A percentile compares a stretch with the other conserved stretches of the same genome.
These are phyloP conservation scores for Geococcyx californianus DNA, from an alignment of 2,113 vertebrate species.

Conservation along the genomic window DNA sequence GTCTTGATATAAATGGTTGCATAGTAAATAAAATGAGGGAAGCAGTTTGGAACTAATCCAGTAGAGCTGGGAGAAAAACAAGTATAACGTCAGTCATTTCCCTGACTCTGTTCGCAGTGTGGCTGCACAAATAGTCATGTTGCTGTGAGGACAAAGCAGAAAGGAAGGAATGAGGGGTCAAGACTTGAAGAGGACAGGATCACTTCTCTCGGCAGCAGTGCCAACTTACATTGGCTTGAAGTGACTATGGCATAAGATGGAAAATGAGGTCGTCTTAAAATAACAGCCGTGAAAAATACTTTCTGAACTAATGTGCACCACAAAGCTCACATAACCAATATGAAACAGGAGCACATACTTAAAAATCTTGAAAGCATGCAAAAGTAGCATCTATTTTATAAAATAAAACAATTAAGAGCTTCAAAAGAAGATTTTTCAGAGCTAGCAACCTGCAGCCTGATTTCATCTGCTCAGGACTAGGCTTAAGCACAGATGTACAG, in stretches of 20 bases:
- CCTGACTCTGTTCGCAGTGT: rapidly evolving
- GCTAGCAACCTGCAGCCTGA: background rate
- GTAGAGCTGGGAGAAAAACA: background rate
- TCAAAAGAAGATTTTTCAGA: background rate
- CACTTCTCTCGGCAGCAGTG: background rate
- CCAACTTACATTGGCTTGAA: background rate
- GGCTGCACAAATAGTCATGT: background rate
- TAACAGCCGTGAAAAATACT: constrained; percentile 18
- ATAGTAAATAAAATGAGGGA: background rate
- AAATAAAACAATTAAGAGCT: background rate
- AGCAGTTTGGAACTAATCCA: background rate
- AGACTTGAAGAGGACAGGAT: background rate
- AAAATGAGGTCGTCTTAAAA: constrained; percentile 31
- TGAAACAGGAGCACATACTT: background rate
- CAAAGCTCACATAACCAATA: background rate
- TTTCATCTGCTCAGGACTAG: background rate
- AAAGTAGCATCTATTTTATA: background rate
- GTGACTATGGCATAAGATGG: background rate
- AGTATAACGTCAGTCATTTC: background rate
- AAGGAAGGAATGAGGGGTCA: background rate
- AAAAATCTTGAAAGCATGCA: background rate
- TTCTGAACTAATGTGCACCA: background rate
- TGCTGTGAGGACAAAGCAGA: background rate
- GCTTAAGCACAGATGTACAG: background rate
- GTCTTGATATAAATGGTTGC: background rate